Conservation (phyloP, 2,888 invertebrate genomes). For the Salpingus planirostris region DNA sequence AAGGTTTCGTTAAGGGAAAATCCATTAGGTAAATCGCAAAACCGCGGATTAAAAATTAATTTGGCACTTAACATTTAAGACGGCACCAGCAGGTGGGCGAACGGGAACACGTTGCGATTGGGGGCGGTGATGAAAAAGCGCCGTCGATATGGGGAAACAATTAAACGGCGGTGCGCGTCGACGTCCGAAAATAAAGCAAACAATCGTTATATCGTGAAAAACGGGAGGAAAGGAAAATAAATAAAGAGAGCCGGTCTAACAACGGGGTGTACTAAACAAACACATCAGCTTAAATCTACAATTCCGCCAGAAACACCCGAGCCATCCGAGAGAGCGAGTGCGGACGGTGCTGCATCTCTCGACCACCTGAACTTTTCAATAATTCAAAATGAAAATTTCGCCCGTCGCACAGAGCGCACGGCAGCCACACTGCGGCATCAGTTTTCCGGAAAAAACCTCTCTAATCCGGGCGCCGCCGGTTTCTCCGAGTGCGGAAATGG, state of each 20-base stretch:
- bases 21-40: conserved; percentile 1
- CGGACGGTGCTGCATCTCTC: no score
- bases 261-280: conserved; percentile 20
- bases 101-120: no score
- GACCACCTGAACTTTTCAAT: no score
- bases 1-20: conserved; percentile 2
- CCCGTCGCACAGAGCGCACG: no score
- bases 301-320: conserved; percentile 16
- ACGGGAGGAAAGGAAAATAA: conserved; percentile 17
- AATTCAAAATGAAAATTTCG: no score
- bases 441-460: no score
- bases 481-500: not conserved
- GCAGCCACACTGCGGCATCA: no score
- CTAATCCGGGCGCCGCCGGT: not conserved
- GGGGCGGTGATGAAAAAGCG: no score
- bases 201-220: conserved; percentile 13
- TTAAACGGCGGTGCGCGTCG: conserved; percentile 9
- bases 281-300: conserved; percentile 22
- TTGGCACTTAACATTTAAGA: not conserved
- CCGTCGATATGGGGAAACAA: conserved; percentile 2
- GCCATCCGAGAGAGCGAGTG: not conserved
- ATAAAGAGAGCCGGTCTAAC: conserved; percentile 18
- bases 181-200: conserved; percentile 15
- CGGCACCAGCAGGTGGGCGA: not conserved
- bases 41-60: conserved; percentile 4